Evolutionary conservation across 2,113 vertebrate species (phyloP), one percentile per base, ranked within the genome.

Genomic region (Andinoacara biseriatus): DNA sequence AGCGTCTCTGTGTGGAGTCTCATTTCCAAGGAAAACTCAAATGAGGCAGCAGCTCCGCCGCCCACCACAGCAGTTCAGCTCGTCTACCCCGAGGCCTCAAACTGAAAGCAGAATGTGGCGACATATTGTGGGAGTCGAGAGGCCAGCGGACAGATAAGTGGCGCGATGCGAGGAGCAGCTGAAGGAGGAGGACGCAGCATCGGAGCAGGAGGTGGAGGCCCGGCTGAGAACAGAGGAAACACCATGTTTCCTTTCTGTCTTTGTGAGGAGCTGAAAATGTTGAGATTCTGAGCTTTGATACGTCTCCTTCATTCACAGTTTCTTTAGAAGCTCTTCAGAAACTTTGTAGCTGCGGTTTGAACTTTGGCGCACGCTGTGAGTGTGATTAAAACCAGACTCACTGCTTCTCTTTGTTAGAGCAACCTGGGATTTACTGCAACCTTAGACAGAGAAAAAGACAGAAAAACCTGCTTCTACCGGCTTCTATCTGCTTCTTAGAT

Each of bases 61-160:
- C 87, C 89, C 82, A 86, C 89, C 69, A 11, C 79, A 63, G 74
- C 80, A 56, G 78, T 81, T 86, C 57, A 79, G 78, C 86, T 75
- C 3, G 72, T 89, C 84, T 65, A 5, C 62, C 90, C 89, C 2
- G 74, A 62, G 85, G 92, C 87, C 49, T 91, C 87, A 74, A 17
- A 81, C 76, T 76, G 80, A 52, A 67, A 83, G 86, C 80, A 61
- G 72, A 74, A 75, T 60, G 76, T 38, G 87, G 84, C 35, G 65
- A 85, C 89, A 83, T 81, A 80, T 81, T 87, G 90, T 80, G 57
- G 26, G 82, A 89, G 90, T 87, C 85, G 79, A 89, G 76, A 89
- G 92, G 90, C 80, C 89, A 62, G 58, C 74, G 77, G 83, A 83
- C 22, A 10, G 85, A 87, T 81, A 69, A 72, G 83, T 78, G 74